Evolutionary conservation across 1,140 invertebrate species (phyloP).

Genomic region (Amphibalanus amphitrite): DNA sequence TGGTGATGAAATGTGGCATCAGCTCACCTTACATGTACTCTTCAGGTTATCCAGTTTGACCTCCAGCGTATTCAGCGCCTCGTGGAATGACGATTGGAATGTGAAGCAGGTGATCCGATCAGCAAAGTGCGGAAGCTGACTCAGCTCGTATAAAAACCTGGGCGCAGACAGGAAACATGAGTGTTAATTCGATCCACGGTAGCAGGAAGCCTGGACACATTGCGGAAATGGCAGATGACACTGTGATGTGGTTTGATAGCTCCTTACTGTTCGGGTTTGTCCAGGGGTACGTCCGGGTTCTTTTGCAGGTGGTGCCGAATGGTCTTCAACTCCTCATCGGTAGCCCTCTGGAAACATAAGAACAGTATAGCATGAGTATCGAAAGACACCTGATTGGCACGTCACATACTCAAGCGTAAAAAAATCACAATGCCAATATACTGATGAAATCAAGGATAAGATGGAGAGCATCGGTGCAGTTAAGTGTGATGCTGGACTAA

Average conservation of each 20-base stretch:
- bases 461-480: too few relatives aligned
- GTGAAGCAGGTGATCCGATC: constrained; percentile 84
- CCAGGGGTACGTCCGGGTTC: constrained; percentile 59
- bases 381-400: too few relatives aligned
- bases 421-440: too few relatives aligned
- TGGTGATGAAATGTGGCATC: too few relatives aligned
- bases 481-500: too few relatives aligned
- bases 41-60: constrained; percentile 33
- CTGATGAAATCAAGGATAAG: too few relatives aligned
- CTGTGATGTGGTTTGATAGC: too few relatives aligned
- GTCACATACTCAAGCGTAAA: too few relatives aligned
- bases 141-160: constrained; percentile 69
- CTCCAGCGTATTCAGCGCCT: constrained; percentile 26
- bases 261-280: constrained; percentile 76
- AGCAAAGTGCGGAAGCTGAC: constrained; percentile 71
- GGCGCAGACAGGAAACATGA: constrained; percentile 12
- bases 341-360: constrained; percentile 71
- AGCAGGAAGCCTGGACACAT: too few relatives aligned
- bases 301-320: constrained; percentile 53
- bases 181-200: too few relatives aligned
- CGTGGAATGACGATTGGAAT: constrained; percentile 80
- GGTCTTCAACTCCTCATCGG: constrained; percentile 56
- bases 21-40: constrained; percentile 59
- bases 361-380: too few relatives aligned
- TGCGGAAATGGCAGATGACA: too few relatives aligned